Percentiles rank a stretch among this genome's conserved stretches.
phyloP scores from a whole-genome alignment of 92 coral and sea anemone genomes.

The Anthopleura xanthogrammica region DNA sequence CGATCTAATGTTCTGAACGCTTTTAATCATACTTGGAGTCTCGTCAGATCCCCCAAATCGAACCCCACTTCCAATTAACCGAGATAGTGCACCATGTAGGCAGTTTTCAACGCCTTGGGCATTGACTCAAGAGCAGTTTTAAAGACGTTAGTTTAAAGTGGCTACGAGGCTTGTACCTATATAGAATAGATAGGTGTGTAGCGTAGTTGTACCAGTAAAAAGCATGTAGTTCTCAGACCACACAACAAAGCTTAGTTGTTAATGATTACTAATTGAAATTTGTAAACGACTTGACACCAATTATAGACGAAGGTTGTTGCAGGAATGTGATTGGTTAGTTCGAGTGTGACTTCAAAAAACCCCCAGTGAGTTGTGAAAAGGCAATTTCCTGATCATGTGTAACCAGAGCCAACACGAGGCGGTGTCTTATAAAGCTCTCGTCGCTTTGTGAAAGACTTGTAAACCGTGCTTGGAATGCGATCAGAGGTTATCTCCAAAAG shows the following conservation, averaged over 20 bases:
- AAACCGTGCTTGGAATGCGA: constrained; percentile 51
- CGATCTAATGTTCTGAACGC: not conserved
- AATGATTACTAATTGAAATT: constrained; percentile 74
- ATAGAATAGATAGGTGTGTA: not conserved
- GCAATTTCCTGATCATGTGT: constrained; percentile 63
- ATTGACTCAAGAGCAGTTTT: not conserved
- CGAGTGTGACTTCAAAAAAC: constrained; percentile 32
- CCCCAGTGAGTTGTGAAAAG: constrained; percentile 57
- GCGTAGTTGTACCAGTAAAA: not conserved
- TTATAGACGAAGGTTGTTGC: constrained; percentile 36
- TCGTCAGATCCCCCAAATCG: not conserved
- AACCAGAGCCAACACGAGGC: constrained; percentile 53
- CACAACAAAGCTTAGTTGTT: constrained; percentile 65
- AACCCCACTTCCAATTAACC: constrained; percentile 6
- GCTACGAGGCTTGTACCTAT: not conserved
- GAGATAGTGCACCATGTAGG: not conserved
- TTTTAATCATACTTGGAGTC: not conserved
- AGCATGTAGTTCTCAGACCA: constrained; percentile 48
- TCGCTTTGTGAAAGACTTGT: constrained; percentile 45
- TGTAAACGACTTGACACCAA: constrained; percentile 94
- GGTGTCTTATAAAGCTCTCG: constrained; percentile 24
- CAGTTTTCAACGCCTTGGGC: not conserved
- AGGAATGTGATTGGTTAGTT: constrained; percentile 63
- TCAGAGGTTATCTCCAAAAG: constrained; percentile 82
- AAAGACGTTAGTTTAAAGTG: constrained; percentile 6